Evolutionary conservation across 2,113 vertebrate species (phyloP), one percentile per base, ranked within the genome.

Genomic region (Elgaria multicarinata): DNA sequence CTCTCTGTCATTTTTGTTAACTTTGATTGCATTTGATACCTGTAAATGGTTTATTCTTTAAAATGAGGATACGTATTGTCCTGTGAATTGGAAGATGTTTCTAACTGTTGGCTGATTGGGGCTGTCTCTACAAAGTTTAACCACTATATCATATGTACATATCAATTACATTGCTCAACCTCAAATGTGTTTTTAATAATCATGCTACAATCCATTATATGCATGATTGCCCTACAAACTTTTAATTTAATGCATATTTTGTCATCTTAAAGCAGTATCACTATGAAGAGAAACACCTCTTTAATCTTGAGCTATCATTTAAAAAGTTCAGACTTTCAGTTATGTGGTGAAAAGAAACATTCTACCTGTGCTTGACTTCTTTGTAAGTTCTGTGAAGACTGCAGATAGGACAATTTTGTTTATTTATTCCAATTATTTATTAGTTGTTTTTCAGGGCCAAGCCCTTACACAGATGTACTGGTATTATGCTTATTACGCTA

Each of bases 191-290:
- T 88, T 91, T 90, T 90, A 94, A 92, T 91, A 91, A 92, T 93
- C 92, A 93, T 93, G 95, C 94, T 92, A 46, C 91, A 92, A 95
- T 92, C 94, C 92, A 94, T 94, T 91, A 91, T 94, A 92, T 53
- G 92, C 91, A 90, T 93, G 94, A 90, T 58, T 92, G 87, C 93
- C 91, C 93, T 87, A 91, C 87, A 92, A 91, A 86, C 93, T 95
- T 92, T 95, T 95, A 96, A 95, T 95, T 93, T 92, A 94, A 92
- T 93, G 88, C 95, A 96, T 95, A 90, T 24, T 91, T 91, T 92
- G 24, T 93, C 80, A 85, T 81, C 94, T 93, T 96, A 93, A 90
- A 90, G 93, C 69, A 89, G 90, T 89, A 81, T 12, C 82, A 83
- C 89, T 93, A 83, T 85, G 84, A 88, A 92, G 82, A 89, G 91